Conservation (phyloP, 2,797 vertebrate species). For the Aeoliscus strigatus region DNA sequence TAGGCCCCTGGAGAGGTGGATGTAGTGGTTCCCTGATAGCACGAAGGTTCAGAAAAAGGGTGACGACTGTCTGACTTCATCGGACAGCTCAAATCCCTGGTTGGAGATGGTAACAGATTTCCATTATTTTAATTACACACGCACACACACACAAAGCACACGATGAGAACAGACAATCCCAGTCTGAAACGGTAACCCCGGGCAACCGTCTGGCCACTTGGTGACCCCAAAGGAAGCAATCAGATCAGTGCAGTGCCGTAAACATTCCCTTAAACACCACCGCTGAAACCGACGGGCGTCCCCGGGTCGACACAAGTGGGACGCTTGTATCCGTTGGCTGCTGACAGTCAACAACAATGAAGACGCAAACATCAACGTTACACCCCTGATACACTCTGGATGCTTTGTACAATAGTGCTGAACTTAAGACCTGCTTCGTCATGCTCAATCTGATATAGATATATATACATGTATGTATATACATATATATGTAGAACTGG, state of each 20-base stretch:
- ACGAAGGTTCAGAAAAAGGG: conserved; percentile 12
- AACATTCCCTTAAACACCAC: conserved; percentile 53
- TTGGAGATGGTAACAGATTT: conserved; percentile 51
- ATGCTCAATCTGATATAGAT: conserved; percentile 71
- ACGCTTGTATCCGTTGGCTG: conserved; percentile 50
- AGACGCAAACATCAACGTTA: conserved; percentile 62
- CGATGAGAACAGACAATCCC: conserved; percentile 39
- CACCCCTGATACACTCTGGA: conserved; percentile 72
- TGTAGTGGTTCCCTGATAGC: conserved; percentile 63
- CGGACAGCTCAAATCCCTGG: conserved; percentile 45
- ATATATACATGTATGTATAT: too few relatives aligned
- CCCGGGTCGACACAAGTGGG: too few relatives aligned
- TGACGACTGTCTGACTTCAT: conserved; percentile 17
- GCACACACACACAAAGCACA: conserved; percentile 48
- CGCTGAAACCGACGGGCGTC: conserved; percentile 43
- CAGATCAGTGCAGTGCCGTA: conserved; percentile 53
- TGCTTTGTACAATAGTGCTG: conserved; percentile 76
- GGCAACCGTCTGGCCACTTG: conserved; percentile 10
- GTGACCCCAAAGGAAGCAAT: conserved; percentile 56
- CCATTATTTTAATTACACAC: conserved; percentile 45
- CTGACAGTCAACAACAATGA: conserved; percentile 58
- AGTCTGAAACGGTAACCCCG: conserved; percentile 29
- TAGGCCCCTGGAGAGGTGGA: conserved; percentile 46
- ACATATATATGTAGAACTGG: conserved; percentile 8
- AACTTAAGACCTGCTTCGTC: conserved; percentile 78